Conservation (phyloP, 2,113 vertebrate species). For the Tenebrosternarchus preto region DNA sequence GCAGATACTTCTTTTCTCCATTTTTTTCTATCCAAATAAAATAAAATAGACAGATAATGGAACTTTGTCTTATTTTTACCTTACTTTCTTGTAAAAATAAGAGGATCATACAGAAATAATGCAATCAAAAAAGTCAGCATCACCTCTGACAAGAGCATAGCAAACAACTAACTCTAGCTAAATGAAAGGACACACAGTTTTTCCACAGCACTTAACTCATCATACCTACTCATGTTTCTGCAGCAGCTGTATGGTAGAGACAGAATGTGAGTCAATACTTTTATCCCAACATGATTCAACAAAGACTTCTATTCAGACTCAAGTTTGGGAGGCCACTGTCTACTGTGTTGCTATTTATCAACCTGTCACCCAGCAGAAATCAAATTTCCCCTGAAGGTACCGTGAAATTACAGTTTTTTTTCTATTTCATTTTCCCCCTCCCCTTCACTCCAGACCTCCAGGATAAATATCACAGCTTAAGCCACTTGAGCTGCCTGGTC, state of each 20-base stretch:
- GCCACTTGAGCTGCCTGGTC: constrained; percentile 77
- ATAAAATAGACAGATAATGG: too few relatives aligned
- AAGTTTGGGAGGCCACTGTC: constrained; percentile 72
- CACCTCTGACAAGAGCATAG: too few relatives aligned
- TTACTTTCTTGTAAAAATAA: neutral
- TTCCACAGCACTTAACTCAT: constrained; percentile 15
- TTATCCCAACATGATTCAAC: constrained; percentile 21
- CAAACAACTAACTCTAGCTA: neutral
- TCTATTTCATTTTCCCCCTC: constrained; percentile 42
- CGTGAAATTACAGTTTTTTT: constrained; percentile 81
- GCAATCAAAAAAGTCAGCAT: neutral
- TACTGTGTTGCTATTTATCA: constrained; percentile 78
- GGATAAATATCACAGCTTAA: constrained; percentile 81
- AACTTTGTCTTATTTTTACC: neutral
- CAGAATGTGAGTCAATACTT: constrained; percentile 23
- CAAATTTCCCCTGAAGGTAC: constrained; percentile 81
- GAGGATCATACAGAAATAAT: neutral
- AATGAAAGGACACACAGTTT: neutral
- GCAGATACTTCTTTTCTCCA: neutral
- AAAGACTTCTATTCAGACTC: constrained; percentile 64
- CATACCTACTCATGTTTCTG: neutral
- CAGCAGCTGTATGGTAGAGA: neutral
- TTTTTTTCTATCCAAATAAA: neutral
- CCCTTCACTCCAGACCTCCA: constrained; percentile 66
- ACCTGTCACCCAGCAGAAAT: constrained; percentile 78